Percentiles rank a stretch among this genome's conserved stretches.
Conservation (phyloP, 2,797 vertebrate genomes). For the Mormyrops boulengeri region DNA sequence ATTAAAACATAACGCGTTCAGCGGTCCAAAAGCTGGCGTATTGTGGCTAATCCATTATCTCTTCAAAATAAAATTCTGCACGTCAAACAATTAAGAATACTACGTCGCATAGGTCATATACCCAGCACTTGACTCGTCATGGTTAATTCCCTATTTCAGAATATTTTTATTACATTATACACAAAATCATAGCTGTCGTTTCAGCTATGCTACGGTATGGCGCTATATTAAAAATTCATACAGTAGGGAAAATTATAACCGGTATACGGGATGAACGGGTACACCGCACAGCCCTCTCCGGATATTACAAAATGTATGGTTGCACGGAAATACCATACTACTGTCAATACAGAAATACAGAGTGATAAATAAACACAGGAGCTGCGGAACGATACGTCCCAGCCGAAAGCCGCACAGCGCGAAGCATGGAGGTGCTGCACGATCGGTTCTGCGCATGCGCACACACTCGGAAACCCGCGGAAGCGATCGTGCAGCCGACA, state of each 20-base stretch:
- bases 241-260: not conserved
- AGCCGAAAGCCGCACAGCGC: too few species aligned
- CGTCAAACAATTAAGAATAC: not conserved
- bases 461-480: too few species aligned
- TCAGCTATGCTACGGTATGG: not conserved
- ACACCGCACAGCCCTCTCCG: not conserved
- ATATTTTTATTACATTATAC: not conserved
- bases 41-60: not conserved
- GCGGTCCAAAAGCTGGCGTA: not conserved
- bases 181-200: not conserved
- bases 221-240: not conserved
- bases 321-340: too few species aligned
- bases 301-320: not conserved
- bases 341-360: too few species aligned
- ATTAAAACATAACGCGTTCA: not conserved
- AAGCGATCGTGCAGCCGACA: too few species aligned
- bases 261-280: not conserved
- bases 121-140: not conserved
- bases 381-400: not conserved
- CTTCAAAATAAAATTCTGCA: not conserved
- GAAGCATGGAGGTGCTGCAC: too few species aligned
- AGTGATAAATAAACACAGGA: not conserved
- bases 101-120: not conserved
- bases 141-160: not conserved
- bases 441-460: too few species aligned